Evolutionary conservation across 2,797 vertebrate species (phyloP), one percentile per base, ranked within the genome.

Genomic region (Scarus forsteni): DNA sequence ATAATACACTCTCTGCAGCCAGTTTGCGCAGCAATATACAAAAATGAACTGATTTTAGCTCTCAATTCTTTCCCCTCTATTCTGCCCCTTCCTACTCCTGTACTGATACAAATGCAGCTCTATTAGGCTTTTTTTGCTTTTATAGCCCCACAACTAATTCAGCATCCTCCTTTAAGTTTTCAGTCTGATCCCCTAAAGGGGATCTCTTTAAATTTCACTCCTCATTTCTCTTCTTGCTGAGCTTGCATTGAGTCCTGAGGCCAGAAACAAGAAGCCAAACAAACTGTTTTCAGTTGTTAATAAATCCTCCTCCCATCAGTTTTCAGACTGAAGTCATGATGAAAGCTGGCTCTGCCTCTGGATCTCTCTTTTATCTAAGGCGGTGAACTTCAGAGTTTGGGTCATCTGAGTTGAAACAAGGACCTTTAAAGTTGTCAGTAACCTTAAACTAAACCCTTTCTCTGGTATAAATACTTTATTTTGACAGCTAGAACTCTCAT

Each of bases 361-460:
- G 15, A 56, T 64, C 19, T 15, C 2, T 49, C n/a, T 73, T 66
- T 61, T 18, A 67, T 77, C 66, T 59, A 64, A 16, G 10, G 6
- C 27, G 15, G 11, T 36, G 42, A 48, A 38, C 54, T 57, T 73
- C 36, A 56, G 53, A 61, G 63, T 53, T 54, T 60, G 34, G 53
- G n/a, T 69, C 66, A 11, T 45, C 36, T 35, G 15, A 3, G 27
- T n/a, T 63, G 5, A 38, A n/a, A 54, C 14, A 8, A 54, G 13
- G 15, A 38, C 35, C 34, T 15, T 10, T 0, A 49, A 49, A 49
- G 34, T 35, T 35, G 35, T 35, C 13, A 14, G 27, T 3, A 10
- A 38, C 10, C 27, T 12, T 7, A 27, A 56, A 55, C 14, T 34
- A 56, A 44, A 62, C 13, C 1, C 51, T 10, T 35, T 10, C 45